A percentile compares a stretch with the other conserved stretches of the same genome.
phyloP scores from a whole-genome alignment of 64 coral and sea anemone species.

The Montipora foliosa region DNA sequence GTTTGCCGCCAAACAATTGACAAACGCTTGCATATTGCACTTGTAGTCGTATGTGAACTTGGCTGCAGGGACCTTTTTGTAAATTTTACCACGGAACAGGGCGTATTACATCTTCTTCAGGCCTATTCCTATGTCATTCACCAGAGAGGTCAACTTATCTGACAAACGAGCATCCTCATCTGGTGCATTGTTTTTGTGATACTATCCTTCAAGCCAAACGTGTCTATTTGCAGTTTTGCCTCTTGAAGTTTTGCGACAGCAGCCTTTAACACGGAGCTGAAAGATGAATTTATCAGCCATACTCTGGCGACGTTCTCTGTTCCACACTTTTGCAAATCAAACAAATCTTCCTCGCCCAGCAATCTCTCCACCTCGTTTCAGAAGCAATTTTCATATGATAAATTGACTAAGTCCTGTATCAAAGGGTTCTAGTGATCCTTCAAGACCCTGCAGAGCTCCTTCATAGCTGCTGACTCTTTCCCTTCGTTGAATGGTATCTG shows the following conservation, averaged over 20 bases:
- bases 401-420: conserved; percentile 33
- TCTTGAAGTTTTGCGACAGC: conserved; percentile 25
- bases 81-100: conserved; percentile 53
- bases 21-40: conserved; percentile 45
- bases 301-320: conserved; percentile 37
- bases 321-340: not conserved
- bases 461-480: too few species aligned
- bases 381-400: conserved; percentile 19
- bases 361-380: not conserved
- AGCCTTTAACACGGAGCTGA: not conserved
- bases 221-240: conserved; percentile 21
- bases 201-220: conserved; percentile 12
- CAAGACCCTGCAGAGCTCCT: conserved; percentile 36
- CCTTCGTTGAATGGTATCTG: too few species aligned
- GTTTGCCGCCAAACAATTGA: conserved; percentile 52
- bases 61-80: conserved; percentile 55
- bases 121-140: conserved; percentile 58
- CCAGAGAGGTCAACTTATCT: conserved; percentile 55
- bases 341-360: not conserved
- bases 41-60: conserved; percentile 51
- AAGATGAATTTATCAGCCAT: not conserved
- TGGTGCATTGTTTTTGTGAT: not conserved
- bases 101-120: conserved; percentile 43
- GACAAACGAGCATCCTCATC: conserved; percentile 25
- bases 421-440: conserved; percentile 59